Percentiles rank a stretch among this genome's conserved stretches.
These are phyloP conservation scores for Sander lucioperca DNA, from an alignment of 2,113 vertebrate species.

Conservation along the genomic window DNA sequence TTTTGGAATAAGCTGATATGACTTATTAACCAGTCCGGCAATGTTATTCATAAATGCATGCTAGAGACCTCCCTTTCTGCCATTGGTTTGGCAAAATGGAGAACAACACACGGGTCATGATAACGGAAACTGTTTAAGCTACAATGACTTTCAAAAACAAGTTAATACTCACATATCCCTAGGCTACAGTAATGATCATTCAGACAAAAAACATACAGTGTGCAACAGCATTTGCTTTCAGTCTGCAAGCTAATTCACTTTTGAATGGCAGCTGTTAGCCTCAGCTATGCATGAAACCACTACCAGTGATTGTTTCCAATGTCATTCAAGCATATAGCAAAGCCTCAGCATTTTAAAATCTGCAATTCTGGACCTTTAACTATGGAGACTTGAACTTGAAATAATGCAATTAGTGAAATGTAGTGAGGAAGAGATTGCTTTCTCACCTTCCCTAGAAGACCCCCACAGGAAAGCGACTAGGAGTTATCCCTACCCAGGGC, in stretches of 20 bases:
- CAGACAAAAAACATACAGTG: not conserved
- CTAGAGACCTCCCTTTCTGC: not conserved
- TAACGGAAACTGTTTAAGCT: not conserved
- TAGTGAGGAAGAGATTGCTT: not conserved
- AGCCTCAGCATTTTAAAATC: not conserved
- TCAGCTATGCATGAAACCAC: not conserved
- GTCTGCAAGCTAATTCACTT: not conserved
- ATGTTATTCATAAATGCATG: not conserved
- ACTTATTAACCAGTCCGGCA: not conserved
- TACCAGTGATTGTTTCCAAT: not conserved
- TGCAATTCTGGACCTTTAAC: not conserved
- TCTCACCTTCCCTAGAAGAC: not conserved
- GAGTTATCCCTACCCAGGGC: not conserved
- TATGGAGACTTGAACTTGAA: not conserved
- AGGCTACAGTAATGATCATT: not conserved
- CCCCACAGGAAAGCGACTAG: not conserved
- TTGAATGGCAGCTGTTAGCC: not conserved
- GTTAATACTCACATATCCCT: not conserved
- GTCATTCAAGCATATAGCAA: not conserved
- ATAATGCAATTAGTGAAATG: not conserved
- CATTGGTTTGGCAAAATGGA: not conserved
- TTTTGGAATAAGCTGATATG: not conserved
- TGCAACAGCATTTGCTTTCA: not conserved
- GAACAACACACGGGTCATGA: not conserved
- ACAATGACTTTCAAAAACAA: slow-evolving; percentile 13